Evolutionary conservation across 1,140 invertebrate species (phyloP).

Genomic region (Acromyrmex heyeri): DNA sequence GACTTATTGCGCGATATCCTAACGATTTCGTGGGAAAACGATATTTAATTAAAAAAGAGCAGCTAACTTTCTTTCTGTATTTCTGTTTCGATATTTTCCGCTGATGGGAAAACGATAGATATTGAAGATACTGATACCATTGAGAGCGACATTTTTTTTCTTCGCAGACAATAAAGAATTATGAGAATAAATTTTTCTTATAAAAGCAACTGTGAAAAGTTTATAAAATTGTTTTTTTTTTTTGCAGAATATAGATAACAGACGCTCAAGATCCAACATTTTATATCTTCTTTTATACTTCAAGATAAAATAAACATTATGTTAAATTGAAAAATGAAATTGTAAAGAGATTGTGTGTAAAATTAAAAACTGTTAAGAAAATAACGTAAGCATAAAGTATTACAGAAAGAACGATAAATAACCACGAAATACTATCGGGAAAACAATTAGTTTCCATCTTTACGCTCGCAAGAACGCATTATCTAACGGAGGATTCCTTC

Average conservation of each 20-base stretch:
- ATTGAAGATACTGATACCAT: slow-evolving; percentile 21
- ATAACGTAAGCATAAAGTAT: background rate
- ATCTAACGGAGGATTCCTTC: background rate
- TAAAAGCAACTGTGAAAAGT: background rate
- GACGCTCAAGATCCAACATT: background rate
- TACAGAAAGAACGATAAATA: too few species aligned
- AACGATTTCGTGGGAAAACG: slow-evolving; percentile 49
- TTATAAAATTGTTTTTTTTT: slow-evolving; percentile 3
- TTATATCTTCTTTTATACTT: background rate
- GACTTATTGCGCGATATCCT: slow-evolving; percentile 40
- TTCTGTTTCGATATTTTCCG: slow-evolving; percentile 39
- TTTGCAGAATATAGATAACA: background rate
- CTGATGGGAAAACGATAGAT: slow-evolving; percentile 26
- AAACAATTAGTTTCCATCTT: slow-evolving; percentile 5
- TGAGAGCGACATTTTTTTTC: background rate
- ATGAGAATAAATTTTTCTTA: slow-evolving; percentile 43
- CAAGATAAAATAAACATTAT: background rate
- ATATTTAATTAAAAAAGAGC: slow-evolving; percentile 59
- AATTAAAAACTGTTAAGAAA: background rate
- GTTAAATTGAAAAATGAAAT: background rate
- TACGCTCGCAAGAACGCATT: background rate
- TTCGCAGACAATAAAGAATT: slow-evolving; percentile 19
- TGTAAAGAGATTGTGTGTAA: background rate
- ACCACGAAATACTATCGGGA: background rate
- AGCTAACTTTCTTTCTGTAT: slow-evolving; percentile 47